Evolutionary conservation across 2,113 vertebrate genomes (phyloP).

Genomic region (Bos indicus): DNA sequence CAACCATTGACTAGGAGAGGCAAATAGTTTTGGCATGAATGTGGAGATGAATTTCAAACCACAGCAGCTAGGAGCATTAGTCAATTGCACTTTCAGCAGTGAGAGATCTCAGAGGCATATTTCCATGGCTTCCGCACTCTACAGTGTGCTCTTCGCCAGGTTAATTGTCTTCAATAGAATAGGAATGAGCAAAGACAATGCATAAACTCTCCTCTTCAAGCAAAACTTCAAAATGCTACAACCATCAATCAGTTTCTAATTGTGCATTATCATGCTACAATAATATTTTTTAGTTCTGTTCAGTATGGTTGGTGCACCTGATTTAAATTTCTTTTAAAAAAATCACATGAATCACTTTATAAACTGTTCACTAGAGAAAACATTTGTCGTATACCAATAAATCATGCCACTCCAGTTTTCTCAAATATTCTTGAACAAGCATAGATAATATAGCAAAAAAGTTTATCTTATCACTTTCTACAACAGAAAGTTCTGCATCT

Average conservation of each 20-base stretch:
- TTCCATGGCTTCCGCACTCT: not conserved
- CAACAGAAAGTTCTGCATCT: not conserved
- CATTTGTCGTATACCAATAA: not conserved
- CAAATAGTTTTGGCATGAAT: not conserved
- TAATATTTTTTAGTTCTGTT: not conserved
- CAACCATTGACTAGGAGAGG: not conserved
- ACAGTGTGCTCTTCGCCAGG: not conserved
- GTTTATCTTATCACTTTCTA: not conserved
- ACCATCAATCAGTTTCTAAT: not conserved
- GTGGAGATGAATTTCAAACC: not conserved
- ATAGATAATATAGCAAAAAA: not conserved
- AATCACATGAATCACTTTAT: not conserved
- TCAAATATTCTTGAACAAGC: not conserved
- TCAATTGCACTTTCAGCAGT: not conserved
- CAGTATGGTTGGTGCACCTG: not conserved
- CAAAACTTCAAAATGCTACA: not conserved
- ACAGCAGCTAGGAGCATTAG: not conserved
- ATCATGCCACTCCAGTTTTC: not conserved
- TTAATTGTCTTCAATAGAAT: not conserved
- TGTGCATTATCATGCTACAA: not conserved
- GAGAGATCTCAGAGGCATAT: not conserved
- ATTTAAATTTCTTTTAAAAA: not conserved
- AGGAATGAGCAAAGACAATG: not conserved
- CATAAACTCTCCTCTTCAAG: not conserved
- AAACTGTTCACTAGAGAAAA: not conserved